phyloP scores from a whole-genome alignment of 1,140 invertebrate genomes.

The Caenorhabditis tropicalis region DNA sequence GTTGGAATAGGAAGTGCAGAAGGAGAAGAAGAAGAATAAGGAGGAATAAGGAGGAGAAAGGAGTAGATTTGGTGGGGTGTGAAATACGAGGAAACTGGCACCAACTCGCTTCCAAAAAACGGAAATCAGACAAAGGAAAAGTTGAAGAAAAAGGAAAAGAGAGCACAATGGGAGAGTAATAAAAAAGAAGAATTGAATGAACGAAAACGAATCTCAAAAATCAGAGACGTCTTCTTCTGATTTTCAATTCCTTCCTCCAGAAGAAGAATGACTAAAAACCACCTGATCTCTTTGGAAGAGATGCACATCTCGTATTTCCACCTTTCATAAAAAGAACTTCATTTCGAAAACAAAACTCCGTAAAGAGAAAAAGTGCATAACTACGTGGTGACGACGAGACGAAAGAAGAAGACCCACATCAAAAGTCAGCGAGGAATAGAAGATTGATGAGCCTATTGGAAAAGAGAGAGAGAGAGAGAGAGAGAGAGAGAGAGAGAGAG shows the following conservation, averaged over 20 bases:
- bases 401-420: no score
- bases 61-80: constrained; percentile 32
- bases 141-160: not conserved
- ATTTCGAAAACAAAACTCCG: not conserved
- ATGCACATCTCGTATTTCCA: no score
- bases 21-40: not conserved
- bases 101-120: constrained; percentile 25
- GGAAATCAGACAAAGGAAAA: constrained; percentile 30
- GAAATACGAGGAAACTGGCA: constrained; percentile 44
- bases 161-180: constrained; percentile 18
- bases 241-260: no score
- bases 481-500: no score
- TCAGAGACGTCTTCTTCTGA: no score
- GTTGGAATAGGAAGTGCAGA: not conserved
- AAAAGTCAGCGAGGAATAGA: not conserved
- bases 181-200: not conserved
- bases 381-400: not conserved
- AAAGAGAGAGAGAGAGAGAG: no score
- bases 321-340: no score
- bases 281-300: no score
- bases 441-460: not conserved
- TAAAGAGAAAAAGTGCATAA: not conserved
- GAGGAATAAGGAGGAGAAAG: no score
- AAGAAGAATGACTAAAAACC: no score
- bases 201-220: not conserved